phyloP scores from a whole-genome alignment of 2,888 invertebrate species.

The Spilosoma lubricipeda region DNA sequence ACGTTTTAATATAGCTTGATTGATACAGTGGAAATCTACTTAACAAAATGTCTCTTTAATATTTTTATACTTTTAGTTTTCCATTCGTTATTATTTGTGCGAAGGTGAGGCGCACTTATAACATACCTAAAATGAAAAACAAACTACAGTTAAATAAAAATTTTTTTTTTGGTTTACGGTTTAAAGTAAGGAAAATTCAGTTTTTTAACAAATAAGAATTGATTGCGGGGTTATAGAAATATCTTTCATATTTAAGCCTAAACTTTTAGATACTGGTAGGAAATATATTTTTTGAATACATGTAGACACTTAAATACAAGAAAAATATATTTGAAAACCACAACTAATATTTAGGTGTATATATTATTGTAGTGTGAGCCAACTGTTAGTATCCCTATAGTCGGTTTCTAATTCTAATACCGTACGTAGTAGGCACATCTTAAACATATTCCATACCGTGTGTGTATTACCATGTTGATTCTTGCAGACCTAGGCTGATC shows the following conservation, averaged over 20 bases:
- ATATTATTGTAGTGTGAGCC: neutral
- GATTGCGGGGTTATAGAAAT: neutral
- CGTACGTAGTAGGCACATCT: slow-evolving; percentile 1
- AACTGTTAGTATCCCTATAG: neutral
- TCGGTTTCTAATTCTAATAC: neutral
- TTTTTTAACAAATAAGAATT: neutral
- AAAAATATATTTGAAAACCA: neutral
- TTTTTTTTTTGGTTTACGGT: neutral
- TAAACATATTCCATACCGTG: slow-evolving; percentile 9
- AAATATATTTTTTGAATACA: neutral
- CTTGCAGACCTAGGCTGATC: neutral
- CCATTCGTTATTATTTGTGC: neutral
- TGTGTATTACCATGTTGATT: neutral
- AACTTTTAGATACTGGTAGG: neutral
- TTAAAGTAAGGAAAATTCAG: neutral
- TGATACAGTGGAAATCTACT: slow-evolving; percentile 1
- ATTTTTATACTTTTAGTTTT: neutral
- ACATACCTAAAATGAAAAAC: neutral
- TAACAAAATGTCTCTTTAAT: neutral
- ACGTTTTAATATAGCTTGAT: neutral
- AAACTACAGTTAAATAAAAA: neutral
- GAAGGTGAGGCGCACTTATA: neutral
- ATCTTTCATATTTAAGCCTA: neutral
- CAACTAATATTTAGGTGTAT: neutral
- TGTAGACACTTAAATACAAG: neutral